phyloP scores from a whole-genome alignment of 2,797 vertebrate species.

The Hapalemur alaotrensis region DNA sequence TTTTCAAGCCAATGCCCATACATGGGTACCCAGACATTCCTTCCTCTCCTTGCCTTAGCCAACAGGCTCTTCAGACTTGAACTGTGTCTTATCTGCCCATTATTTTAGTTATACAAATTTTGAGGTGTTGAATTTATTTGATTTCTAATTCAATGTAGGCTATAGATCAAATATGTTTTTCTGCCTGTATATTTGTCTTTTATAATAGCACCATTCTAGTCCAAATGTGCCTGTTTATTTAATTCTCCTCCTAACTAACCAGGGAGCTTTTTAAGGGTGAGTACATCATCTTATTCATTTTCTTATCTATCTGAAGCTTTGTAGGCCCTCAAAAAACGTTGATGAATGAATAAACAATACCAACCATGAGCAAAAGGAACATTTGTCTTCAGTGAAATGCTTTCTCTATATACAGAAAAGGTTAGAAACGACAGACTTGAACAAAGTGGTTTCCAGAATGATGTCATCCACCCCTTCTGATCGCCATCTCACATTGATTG shows the following conservation, averaged over 20 bases:
- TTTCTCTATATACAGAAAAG: not conserved
- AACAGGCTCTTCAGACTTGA: not conserved
- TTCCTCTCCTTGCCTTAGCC: not conserved
- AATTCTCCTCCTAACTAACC: not conserved
- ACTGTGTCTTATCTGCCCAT: not conserved
- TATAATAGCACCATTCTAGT: not conserved
- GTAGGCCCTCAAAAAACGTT: not conserved
- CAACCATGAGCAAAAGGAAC: accelerated
- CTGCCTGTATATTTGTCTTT: not conserved
- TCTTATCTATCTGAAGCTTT: not conserved
- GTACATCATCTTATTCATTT: not conserved
- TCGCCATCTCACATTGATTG: not conserved
- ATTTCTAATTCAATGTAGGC: not conserved
- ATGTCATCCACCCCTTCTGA: not conserved
- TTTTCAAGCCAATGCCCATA: not conserved
- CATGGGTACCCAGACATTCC: too few species aligned
- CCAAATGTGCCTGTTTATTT: not conserved
- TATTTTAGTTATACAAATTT: not conserved
- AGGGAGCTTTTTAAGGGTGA: not conserved
- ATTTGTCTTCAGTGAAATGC: not conserved
- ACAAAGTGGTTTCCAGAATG: not conserved
- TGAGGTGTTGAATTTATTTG: not conserved
- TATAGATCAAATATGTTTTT: not conserved
- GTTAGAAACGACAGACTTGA: not conserved
- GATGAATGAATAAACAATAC: not conserved